These are phyloP conservation scores for Umimayanthus kanabou DNA, from an alignment of 92 coral and sea anemone species.

Conservation along the genomic window DNA sequence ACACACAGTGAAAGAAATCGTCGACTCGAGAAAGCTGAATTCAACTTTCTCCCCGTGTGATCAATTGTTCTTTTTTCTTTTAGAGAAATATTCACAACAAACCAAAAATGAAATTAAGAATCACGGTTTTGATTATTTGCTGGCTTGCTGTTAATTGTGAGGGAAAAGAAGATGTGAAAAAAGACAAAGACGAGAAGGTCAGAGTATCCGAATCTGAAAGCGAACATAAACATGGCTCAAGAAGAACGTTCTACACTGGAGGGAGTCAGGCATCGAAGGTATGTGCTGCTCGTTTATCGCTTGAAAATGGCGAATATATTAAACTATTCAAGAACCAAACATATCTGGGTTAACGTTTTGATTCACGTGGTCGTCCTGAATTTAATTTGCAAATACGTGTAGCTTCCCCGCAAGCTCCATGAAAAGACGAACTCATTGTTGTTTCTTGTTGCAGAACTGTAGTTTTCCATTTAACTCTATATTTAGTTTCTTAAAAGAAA, in stretches of 20 bases:
- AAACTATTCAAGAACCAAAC: background rate
- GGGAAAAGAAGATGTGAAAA: conserved; percentile 1
- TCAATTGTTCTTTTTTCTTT: background rate
- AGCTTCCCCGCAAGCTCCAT: too few species aligned
- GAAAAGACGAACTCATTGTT: too few species aligned
- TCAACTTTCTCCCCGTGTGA: background rate
- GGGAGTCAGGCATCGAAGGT: conserved; percentile 6
- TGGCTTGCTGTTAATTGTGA: conserved; percentile 18
- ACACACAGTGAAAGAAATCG: background rate
- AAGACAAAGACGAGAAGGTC: conserved; percentile 6
- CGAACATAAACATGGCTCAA: conserved; percentile 39
- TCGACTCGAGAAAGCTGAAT: background rate
- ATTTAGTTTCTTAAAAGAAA: too few species aligned
- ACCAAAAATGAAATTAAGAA: background rate
- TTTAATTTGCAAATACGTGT: too few species aligned
- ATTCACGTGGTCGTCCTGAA: too few species aligned
- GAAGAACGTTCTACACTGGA: conserved; percentile 29
- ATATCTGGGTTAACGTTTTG: background rate
- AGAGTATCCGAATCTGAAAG: conserved; percentile 19
- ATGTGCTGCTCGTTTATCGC: background rate
- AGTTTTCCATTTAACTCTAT: too few species aligned
- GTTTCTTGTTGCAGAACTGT: too few species aligned
- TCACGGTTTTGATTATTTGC: background rate
- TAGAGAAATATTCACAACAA: background rate
- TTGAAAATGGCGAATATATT: background rate